Conservation (phyloP, 2,888 invertebrate species). For the Ectemnius lituratus region DNA sequence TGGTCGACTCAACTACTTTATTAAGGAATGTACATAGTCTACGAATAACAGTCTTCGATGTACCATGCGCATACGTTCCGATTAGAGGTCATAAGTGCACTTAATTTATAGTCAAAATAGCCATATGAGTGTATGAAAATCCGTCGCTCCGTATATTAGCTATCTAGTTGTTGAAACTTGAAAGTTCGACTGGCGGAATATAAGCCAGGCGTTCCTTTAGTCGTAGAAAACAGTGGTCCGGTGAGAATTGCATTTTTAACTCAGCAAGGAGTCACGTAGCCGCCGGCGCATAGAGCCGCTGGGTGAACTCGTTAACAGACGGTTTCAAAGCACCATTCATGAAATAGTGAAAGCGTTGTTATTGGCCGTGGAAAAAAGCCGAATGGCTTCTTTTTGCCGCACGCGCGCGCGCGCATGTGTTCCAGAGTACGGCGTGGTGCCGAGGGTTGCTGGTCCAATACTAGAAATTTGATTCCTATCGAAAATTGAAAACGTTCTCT, state of each 20-base stretch:
- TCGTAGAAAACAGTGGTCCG: background rate
- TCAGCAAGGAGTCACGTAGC: background rate
- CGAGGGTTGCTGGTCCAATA: constrained; percentile 17
- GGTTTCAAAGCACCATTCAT: background rate
- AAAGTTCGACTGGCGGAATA: too few relatives aligned
- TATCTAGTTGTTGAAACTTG: too few relatives aligned
- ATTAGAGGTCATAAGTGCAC: constrained; percentile 35
- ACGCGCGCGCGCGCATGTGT: constrained; percentile 7
- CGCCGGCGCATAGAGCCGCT: background rate
- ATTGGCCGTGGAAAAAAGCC: constrained; percentile 13
- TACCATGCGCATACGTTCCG: constrained; percentile 29
- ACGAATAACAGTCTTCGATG: constrained; percentile 48
- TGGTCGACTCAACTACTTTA: constrained; percentile 41
- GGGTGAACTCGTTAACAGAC: constrained; percentile 1
- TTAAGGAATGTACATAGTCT: constrained; percentile 35
- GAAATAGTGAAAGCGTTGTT: constrained; percentile 12
- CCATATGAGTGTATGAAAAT: too few relatives aligned
- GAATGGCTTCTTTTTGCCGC: constrained; percentile 20
- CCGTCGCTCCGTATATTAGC: too few relatives aligned
- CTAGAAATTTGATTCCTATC: constrained; percentile 58
- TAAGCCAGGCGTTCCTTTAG: too few relatives aligned
- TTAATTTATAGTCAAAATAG: too few relatives aligned
- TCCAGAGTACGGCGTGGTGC: constrained; percentile 11
- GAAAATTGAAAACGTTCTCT: constrained; percentile 57
- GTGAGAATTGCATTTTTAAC: constrained; percentile 6